These are phyloP conservation scores for Tenthredo amoena DNA, from an alignment of 2,888 invertebrate genomes.

Conservation along the genomic window DNA sequence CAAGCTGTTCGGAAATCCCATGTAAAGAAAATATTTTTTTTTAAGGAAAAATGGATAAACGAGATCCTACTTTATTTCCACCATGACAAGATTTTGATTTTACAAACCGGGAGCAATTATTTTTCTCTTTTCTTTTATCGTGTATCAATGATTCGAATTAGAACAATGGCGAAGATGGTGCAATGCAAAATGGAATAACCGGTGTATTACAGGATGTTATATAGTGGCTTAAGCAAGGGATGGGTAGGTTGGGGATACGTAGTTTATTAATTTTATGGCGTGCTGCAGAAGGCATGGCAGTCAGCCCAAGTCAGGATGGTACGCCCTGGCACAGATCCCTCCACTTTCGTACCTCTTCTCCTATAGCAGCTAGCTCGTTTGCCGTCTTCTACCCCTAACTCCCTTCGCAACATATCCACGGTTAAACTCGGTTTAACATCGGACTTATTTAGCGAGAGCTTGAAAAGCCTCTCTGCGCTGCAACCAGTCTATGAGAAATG, in stretches of 20 bases:
- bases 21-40: too few relatives aligned
- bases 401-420: slow-evolving; percentile 12
- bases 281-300: slow-evolving; percentile 34
- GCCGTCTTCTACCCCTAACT: slow-evolving; percentile 26
- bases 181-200: slow-evolving; percentile 24
- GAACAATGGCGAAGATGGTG: background rate
- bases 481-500: slow-evolving; percentile 10
- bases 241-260: slow-evolving; percentile 3
- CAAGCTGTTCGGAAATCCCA: too few relatives aligned
- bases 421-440: background rate
- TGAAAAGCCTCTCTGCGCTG: too few relatives aligned
- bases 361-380: background rate
- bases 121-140: background rate
- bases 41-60: too few relatives aligned
- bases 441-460: background rate
- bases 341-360: slow-evolving; percentile 31
- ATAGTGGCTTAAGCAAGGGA: background rate
- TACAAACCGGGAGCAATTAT: background rate
- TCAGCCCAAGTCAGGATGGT: slow-evolving; percentile 41
- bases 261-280: slow-evolving; percentile 52
- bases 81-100: background rate
- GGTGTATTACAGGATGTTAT: background rate
- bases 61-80: background rate
- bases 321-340: slow-evolving; percentile 48
- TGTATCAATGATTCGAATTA: background rate